Conservation (phyloP, 2,797 vertebrate species). For the Gouania willdenowi region DNA sequence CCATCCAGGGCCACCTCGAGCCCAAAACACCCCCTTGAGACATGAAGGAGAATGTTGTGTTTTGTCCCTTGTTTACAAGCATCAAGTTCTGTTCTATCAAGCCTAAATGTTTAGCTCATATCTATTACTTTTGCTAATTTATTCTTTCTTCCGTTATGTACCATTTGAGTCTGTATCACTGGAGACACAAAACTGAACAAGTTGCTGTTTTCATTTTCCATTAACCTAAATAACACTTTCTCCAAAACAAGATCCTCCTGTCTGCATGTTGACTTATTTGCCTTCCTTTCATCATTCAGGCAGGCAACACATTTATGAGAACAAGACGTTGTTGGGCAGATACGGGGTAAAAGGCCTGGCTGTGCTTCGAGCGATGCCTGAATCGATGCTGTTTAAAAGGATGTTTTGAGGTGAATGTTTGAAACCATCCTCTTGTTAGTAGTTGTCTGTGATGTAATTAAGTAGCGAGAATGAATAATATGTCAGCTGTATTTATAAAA, state of each 20-base stretch:
- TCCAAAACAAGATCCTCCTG: slow-evolving; percentile 59
- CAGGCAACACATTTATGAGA: slow-evolving; percentile 59
- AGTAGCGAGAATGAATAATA: slow-evolving; percentile 61
- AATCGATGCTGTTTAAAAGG: slow-evolving; percentile 71
- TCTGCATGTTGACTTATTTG: slow-evolving; percentile 61
- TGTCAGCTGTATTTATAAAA: slow-evolving; percentile 57
- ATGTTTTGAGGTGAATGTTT: slow-evolving; percentile 64
- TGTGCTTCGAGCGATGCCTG: slow-evolving; percentile 51
- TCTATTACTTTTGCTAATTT: slow-evolving; percentile 43
- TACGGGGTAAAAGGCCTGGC: slow-evolving; percentile 18
- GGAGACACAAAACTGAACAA: slow-evolving; percentile 21
- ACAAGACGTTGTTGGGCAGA: slow-evolving; percentile 34
- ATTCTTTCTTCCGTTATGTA: slow-evolving; percentile 35
- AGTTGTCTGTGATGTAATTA: slow-evolving; percentile 73
- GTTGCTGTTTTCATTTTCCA: slow-evolving; percentile 25
- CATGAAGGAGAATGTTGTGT: no score
- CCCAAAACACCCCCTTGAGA: no score
- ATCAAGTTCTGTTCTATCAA: no score
- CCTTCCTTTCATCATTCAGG: slow-evolving; percentile 74
- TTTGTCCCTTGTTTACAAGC: no score
- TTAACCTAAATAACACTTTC: slow-evolving; percentile 53
- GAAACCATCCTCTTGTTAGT: slow-evolving; percentile 66
- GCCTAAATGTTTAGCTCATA: no score
- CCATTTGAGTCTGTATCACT: neutral
- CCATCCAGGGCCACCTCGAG: no score